Base-by-base conservation (phyloP, 2,113 vertebrate genomes). In the Columba janthina region DNA sequence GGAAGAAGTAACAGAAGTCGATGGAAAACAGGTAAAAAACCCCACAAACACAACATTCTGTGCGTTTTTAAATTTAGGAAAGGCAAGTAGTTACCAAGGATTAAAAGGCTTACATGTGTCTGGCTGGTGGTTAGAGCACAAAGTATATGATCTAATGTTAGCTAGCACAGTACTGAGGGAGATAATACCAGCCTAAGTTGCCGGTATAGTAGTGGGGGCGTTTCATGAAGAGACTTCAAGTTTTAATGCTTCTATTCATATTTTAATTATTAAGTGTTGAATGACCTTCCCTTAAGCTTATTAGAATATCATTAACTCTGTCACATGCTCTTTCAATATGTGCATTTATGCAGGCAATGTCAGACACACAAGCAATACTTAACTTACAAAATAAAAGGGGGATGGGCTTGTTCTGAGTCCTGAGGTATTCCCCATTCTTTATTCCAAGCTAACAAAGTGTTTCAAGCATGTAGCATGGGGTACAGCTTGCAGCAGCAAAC, bases 1-100 rank as follows among this genome's bases (percentile, higher is more conserved):
- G 95, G 98, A 98, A 89, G 98, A 99, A 96, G 98, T 99, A 57
- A 99, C 99, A 42, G 98, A 99, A 96, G 94, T 99, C 96, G 99
- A 99, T 69, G 98, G 99, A 70, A 98, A 98, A 95, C 97, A 99
- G 98, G 99, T 99, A 97, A 97, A 93, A 60, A 64, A 13, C 1
- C 5, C 44, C 44, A 46, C 11, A 34, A 15, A 2, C 18, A 20
- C 14, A 66, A 29, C 9, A 16, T 31, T 40, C 22, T 28, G 12
- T 38, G 81, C 78, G 14, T 10, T 67, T 81, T 71, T 54, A 19
- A 46, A 64, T 86, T 71, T 74, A 80, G 34, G 17, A 84, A 38
- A 51, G 16, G 56, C 60, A 77, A 74, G 38, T 28, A 34, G 29
- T 70, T 88, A 29, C 21, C 25, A 62, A 50, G 51, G 53, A 40